Percentiles rank a stretch among this genome's conserved stretches.
Evolutionary conservation across 2,888 invertebrate genomes (phyloP).

Genomic region (Parelbella ahira): DNA sequence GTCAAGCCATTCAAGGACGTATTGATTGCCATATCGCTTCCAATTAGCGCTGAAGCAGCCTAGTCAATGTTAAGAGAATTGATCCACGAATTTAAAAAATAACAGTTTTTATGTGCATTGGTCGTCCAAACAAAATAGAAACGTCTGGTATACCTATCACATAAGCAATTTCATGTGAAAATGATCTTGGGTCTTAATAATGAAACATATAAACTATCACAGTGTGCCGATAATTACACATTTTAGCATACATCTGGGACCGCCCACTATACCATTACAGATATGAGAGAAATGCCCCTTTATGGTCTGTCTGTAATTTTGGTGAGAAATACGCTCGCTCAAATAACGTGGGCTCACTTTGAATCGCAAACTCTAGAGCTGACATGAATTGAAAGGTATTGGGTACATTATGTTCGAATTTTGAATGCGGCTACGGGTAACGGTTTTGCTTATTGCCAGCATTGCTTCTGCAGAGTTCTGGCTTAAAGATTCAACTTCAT

Average conservation of each 20-base stretch:
- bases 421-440: too few species aligned
- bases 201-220: conserved; percentile 24
- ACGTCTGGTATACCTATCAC: not conserved
- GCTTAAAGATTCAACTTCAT: too few species aligned
- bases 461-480: too few species aligned
- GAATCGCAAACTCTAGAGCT: conserved; percentile 3
- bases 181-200: conserved; percentile 15
- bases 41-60: too few species aligned
- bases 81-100: too few species aligned
- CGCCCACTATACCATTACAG: conserved; percentile 13
- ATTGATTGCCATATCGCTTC: too few species aligned
- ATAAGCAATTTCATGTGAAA: conserved; percentile 18
- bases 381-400: too few species aligned
- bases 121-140: not conserved
- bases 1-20: too few species aligned
- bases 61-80: too few species aligned
- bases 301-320: not conserved
- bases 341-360: not conserved
- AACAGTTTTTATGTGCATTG: too few species aligned
- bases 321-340: not conserved
- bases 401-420: too few species aligned
- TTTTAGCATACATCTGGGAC: conserved; percentile 18
- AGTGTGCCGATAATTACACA: conserved; percentile 22
- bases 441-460: too few species aligned
- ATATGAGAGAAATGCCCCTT: not conserved